A percentile compares a stretch with the other conserved stretches of the same genome.
phyloP scores from a whole-genome alignment of 2,113 vertebrate species.

The Nothocercus julius region DNA sequence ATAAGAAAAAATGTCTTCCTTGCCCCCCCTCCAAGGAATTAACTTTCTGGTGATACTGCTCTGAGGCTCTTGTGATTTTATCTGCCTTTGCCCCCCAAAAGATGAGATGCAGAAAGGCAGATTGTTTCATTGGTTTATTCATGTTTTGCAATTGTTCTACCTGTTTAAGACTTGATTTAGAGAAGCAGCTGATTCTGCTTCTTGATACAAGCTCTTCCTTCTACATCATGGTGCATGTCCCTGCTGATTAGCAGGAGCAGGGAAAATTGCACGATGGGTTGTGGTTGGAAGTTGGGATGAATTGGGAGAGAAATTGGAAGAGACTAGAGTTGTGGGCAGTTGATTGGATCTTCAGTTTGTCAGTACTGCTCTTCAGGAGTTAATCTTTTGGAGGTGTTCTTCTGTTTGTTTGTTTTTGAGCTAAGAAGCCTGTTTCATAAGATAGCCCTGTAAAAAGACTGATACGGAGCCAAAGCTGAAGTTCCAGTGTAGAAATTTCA shows the following conservation, averaged over 20 bases:
- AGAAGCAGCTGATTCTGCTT: background rate
- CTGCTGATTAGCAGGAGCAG: background rate
- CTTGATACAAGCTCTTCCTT: background rate
- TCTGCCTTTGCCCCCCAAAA: background rate
- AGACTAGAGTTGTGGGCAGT: background rate
- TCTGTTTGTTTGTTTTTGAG: background rate
- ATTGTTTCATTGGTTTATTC: accelerated
- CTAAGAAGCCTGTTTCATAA: accelerated
- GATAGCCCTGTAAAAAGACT: background rate
- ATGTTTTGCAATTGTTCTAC: background rate
- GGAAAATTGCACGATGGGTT: background rate
- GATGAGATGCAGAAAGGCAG: background rate
- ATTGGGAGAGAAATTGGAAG: background rate
- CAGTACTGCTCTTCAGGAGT: background rate
- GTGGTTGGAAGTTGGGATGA: background rate
- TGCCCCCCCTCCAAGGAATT: too few relatives aligned
- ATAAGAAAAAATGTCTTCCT: accelerated
- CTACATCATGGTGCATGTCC: accelerated
- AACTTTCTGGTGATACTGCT: background rate
- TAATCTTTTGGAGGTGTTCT: background rate
- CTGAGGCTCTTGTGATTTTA: background rate
- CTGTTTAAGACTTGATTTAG: background rate
- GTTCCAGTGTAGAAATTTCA: background rate
- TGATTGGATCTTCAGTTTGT: background rate
- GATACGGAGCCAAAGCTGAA: accelerated